These are phyloP conservation scores for Parascotia fuliginaria DNA, from an alignment of 2,888 invertebrate genomes.

Conservation along the genomic window DNA sequence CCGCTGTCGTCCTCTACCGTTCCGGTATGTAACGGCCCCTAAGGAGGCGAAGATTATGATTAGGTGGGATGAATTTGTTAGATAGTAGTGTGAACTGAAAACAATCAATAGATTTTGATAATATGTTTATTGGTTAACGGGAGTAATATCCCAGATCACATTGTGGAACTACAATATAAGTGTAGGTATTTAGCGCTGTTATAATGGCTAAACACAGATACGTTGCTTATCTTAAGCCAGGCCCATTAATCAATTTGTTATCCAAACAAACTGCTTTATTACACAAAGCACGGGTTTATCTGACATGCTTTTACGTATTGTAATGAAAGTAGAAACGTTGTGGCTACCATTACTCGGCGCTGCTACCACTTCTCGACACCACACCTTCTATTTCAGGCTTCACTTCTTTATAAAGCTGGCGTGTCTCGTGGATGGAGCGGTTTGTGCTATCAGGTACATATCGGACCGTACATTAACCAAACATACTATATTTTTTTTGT, in stretches of 20 bases:
- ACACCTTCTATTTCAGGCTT: neutral
- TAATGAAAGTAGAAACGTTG: neutral
- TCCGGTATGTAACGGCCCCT: too few relatives aligned
- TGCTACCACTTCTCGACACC: conserved; percentile 3
- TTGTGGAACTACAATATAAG: conserved; percentile 35
- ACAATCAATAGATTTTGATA: conserved; percentile 17
- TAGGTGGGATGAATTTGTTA: too few relatives aligned
- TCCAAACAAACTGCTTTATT: conserved; percentile 42
- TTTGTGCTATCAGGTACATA: conserved; percentile 19
- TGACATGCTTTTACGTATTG: conserved; percentile 4
- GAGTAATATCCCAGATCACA: conserved; percentile 40
- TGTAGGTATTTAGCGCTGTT: conserved; percentile 33
- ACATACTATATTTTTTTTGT: conserved; percentile 11
- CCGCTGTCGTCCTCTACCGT: too few relatives aligned
- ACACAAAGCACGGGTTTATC: conserved; percentile 21
- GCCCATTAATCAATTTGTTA: conserved; percentile 48
- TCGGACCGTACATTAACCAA: conserved; percentile 16
- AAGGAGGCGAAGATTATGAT: too few relatives aligned
- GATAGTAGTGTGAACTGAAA: conserved; percentile 8
- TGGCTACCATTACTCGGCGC: conserved; percentile 1
- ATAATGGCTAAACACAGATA: conserved; percentile 35
- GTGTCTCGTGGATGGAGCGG: neutral
- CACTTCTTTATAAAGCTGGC: too few relatives aligned
- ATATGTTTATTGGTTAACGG: conserved; percentile 42
- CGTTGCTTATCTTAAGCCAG: conserved; percentile 42